These are phyloP conservation scores for Dendrophyllia cribrosa DNA, from an alignment of 64 coral and sea anemone species.

Conservation along the genomic window DNA sequence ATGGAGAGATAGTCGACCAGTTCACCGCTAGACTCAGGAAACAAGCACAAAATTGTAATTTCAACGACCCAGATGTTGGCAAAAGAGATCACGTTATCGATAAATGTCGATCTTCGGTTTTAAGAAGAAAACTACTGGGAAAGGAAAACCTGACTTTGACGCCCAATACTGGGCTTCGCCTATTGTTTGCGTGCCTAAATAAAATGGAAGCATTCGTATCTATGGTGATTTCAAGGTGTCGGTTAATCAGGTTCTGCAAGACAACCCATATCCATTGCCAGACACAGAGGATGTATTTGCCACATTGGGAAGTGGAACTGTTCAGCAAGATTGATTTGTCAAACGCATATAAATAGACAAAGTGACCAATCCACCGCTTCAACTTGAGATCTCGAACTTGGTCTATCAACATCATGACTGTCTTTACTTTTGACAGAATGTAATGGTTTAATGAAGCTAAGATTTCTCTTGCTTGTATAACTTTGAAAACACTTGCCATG, in stretches of 20 bases:
- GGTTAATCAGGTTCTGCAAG: constrained; percentile 12
- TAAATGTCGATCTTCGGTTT: constrained; percentile 40
- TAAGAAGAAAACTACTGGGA: constrained; percentile 50
- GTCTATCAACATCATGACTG: too few species aligned
- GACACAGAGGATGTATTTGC: constrained; percentile 56
- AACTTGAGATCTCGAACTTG: too few species aligned
- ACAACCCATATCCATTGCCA: constrained; percentile 45
- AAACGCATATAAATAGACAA: too few species aligned
- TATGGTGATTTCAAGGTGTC: constrained; percentile 57
- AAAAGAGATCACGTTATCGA: constrained; percentile 82
- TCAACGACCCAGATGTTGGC: constrained; percentile 2
- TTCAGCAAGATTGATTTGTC: constrained; percentile 64
- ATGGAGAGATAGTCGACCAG: constrained; percentile 57
- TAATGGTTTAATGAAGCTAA: too few species aligned
- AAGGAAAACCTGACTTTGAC: constrained; percentile 21
- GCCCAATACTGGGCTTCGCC: constrained; percentile 19
- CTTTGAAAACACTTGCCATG: too few species aligned
- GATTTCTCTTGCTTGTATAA: too few species aligned
- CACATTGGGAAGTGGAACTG: constrained; percentile 54
- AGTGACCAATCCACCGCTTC: too few species aligned
- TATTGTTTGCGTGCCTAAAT: constrained; percentile 46
- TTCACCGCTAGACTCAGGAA: constrained; percentile 25
- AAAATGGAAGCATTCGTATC: constrained; percentile 45
- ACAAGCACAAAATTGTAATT: constrained; percentile 2
- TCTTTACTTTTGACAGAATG: too few species aligned